These are phyloP conservation scores for Mesocricetus auratus DNA, from an alignment of 2,113 vertebrate species.

Conservation along the genomic window DNA sequence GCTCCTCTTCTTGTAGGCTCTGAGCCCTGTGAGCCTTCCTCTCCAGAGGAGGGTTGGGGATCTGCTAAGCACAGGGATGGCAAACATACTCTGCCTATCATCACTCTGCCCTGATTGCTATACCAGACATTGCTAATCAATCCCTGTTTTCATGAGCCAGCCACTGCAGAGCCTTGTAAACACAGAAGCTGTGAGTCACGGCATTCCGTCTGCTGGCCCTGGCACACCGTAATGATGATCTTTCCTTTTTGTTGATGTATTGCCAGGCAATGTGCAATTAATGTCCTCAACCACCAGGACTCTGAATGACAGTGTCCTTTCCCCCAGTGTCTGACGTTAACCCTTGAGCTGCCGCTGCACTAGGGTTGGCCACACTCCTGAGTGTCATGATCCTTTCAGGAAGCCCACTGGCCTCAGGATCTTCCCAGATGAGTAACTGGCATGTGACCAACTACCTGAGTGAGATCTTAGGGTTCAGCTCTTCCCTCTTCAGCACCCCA, in stretches of 20 bases:
- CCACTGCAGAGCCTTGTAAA: constrained; percentile 36
- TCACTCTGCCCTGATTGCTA: background rate
- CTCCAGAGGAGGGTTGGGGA: background rate
- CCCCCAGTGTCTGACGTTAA: background rate
- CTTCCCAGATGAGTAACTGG: constrained; percentile 25
- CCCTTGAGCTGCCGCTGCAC: background rate
- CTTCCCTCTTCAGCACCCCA: constrained; percentile 86
- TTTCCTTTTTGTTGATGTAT: background rate
- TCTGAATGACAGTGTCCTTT: background rate
- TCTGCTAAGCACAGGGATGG: background rate
- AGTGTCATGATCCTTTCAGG: constrained; percentile 63
- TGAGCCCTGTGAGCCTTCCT: background rate
- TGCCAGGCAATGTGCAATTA: background rate
- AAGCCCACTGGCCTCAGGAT: constrained; percentile 45
- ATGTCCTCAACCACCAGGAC: background rate
- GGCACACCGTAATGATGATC: background rate
- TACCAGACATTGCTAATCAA: background rate
- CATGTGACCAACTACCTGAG: background rate
- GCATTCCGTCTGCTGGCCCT: background rate
- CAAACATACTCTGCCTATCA: background rate
- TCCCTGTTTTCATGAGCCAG: background rate
- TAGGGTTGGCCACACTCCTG: background rate
- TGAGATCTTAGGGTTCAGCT: constrained; percentile 83
- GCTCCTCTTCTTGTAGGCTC: background rate
- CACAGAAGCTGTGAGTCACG: background rate